Evolutionary conservation across 2,113 vertebrate genomes (phyloP), one percentile per base, ranked within the genome.

Genomic region (Columbina picui): DNA sequence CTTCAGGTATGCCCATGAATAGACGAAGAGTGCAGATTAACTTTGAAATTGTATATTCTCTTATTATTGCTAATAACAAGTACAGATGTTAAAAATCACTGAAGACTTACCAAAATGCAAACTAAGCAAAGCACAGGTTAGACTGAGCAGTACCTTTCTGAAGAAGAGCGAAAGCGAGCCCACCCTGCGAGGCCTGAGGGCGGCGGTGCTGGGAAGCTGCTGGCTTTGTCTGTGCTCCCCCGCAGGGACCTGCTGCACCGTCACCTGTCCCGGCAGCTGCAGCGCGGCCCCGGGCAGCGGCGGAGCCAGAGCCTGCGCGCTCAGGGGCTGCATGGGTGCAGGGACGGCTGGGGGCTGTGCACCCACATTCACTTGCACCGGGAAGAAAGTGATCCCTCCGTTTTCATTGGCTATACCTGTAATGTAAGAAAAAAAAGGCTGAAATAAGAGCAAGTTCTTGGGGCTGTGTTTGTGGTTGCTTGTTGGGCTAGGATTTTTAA

Each of bases 361-460:
- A 2, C 98, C 98, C 9, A 99, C 97, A 3, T 98, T 99, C 5
- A 99, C 98, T 17, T 98, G 98, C 14, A 99, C 98, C 2, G 98
- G 98, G 89, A 99, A 98, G 96, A 99, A 99, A 2, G 98, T 99
- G 86, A 99, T 99, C 36, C 99, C 98, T 92, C 99, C 99, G 5
- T 98, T 99, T 96, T 99, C 99, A 85, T 99, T 99, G 95, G 99
- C 98, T 77, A 99, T 99, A n/a, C 99, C 99, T 99, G 94, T 8
- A 85, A 83, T 64, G 80, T 12, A 87, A 84, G 81, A n/a, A 45
- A 55, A 16, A 38, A 20, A 67, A 23, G 29, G 14, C 14, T 63
- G 47, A 74, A 68, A 5, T 32, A 52, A 84, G 49, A 81, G 17
- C 21, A 45, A 30, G 10, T 5, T 27, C 43, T 9, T 8, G 9